Conservation (phyloP, 2,113 vertebrate genomes). For the Muntiacus reevesi region DNA sequence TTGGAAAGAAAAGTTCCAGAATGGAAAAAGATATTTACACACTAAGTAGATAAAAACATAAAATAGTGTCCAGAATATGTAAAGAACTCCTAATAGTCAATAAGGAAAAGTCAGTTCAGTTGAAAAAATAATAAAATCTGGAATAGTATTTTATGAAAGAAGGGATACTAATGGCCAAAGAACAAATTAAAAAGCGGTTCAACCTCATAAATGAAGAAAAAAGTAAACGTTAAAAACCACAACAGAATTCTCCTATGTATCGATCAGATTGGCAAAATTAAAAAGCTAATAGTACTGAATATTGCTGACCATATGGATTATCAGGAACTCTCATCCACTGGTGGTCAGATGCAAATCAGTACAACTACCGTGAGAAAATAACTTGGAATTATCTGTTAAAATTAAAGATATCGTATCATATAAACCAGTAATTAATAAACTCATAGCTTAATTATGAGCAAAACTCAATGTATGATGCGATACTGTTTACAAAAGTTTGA, state of each 20-base stretch:
- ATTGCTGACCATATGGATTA: background rate
- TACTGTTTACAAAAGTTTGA: background rate
- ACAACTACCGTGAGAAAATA: background rate
- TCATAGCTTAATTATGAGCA: background rate
- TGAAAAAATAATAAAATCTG: background rate
- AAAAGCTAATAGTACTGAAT: background rate
- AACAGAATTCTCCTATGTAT: background rate
- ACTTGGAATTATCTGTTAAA: background rate
- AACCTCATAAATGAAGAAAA: background rate
- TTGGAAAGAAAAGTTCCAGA: background rate
- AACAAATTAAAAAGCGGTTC: background rate
- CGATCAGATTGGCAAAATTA: background rate
- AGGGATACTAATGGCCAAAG: background rate
- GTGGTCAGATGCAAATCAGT: background rate
- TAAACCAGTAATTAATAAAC: background rate
- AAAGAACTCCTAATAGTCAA: background rate
- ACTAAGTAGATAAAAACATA: background rate
- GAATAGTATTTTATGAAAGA: background rate
- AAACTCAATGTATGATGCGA: background rate
- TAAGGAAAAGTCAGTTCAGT: background rate
- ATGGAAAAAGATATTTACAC: background rate
- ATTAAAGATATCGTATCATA: background rate
- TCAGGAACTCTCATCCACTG: background rate
- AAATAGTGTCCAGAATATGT: background rate
- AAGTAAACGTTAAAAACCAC: background rate